These are phyloP conservation scores for Lithophane leautieri DNA, from an alignment of 2,888 invertebrate species.

Conservation along the genomic window DNA sequence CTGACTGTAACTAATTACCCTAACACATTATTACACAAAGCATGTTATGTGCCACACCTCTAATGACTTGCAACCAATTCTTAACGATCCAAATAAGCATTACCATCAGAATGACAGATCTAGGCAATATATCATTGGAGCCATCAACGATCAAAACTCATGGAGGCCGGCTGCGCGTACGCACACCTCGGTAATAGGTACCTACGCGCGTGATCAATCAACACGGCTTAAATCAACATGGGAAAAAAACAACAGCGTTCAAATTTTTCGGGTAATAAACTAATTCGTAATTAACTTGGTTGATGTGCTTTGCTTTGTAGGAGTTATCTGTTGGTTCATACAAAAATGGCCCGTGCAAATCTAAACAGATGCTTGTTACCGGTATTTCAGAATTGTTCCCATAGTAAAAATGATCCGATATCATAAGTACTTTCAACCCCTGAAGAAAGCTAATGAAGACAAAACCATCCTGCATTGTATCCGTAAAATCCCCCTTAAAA, in stretches of 20 bases:
- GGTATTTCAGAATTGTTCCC: not conserved
- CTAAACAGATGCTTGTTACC: not conserved
- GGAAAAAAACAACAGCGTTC: constrained; percentile 24
- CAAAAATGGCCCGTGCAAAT: not conserved
- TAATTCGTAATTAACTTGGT: constrained; percentile 17
- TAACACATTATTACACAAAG: not conserved
- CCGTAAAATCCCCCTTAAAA: not conserved
- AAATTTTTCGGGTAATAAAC: constrained; percentile 13
- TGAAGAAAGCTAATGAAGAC: not conserved
- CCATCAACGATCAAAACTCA: constrained; percentile 58
- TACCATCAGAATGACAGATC: constrained; percentile 64
- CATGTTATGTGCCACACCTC: constrained; percentile 2
- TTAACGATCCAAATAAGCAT: constrained; percentile 60
- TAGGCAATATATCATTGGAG: constrained; percentile 59
- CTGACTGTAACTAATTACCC: not conserved
- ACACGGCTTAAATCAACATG: constrained; percentile 53
- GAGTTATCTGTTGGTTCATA: not conserved
- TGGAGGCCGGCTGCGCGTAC: constrained; percentile 56
- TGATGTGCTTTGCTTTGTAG: not conserved
- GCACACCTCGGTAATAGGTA: constrained; percentile 37
- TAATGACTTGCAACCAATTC: constrained; percentile 51
- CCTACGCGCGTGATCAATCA: constrained; percentile 57
- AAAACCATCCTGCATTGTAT: not conserved
- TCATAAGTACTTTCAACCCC: not conserved
- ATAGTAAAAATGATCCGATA: not conserved